Conservation (phyloP, 2,113 vertebrate genomes). For the Emydocephalus ijimae region DNA sequence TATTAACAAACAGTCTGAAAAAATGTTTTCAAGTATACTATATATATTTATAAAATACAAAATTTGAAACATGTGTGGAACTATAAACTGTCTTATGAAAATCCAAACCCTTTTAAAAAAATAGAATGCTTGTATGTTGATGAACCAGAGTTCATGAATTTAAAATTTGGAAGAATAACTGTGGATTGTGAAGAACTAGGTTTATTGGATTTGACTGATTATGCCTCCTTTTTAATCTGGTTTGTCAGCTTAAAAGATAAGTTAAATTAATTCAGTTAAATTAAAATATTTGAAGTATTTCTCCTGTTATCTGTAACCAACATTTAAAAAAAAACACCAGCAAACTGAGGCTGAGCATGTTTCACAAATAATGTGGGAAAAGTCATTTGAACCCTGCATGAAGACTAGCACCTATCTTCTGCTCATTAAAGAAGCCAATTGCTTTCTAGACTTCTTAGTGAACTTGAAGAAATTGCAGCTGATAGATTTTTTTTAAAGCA, state of each 20-base stretch:
- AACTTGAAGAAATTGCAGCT: neutral
- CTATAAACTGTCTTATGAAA: neutral
- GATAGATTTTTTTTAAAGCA: neutral
- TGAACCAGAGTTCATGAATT: neutral
- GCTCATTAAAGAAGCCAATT: neutral
- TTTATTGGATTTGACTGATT: neutral
- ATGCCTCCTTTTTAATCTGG: neutral
- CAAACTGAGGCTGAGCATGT: neutral
- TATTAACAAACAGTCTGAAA: neutral
- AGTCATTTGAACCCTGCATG: neutral
- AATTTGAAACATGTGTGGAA: neutral
- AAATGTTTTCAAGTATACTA: neutral
- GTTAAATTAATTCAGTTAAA: neutral
- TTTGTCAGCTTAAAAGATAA: neutral
- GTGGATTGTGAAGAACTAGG: neutral
- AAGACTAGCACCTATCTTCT: neutral
- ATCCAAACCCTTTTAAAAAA: neutral
- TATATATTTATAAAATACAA: neutral
- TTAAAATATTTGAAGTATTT: neutral
- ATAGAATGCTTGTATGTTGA: neutral
- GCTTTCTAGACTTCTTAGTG: neutral
- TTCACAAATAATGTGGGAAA: neutral
- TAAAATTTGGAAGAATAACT: neutral
- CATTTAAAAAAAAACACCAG: neutral
- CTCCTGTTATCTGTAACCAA: neutral